A percentile compares a stretch with the other conserved stretches of the same genome.
Evolutionary conservation across 2,888 invertebrate genomes (phyloP).

Genomic region (Protonemura montana): DNA sequence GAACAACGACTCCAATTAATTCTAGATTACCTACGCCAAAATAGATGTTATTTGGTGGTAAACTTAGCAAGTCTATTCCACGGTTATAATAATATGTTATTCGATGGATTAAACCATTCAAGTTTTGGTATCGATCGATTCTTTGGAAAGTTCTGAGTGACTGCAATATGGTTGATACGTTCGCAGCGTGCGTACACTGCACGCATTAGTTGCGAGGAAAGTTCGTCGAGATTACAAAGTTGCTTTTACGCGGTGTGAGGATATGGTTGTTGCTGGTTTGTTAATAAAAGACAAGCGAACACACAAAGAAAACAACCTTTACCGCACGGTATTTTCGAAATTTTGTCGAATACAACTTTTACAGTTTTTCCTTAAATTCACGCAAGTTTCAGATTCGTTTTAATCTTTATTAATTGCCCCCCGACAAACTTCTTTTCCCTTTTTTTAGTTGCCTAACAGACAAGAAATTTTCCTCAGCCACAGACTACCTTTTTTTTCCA

Average conservation of each 20-base stretch:
- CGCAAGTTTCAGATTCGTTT: neutral
- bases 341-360: neutral
- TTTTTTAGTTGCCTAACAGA: constrained; percentile 22
- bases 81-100: constrained; percentile 23
- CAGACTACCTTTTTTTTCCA: neutral
- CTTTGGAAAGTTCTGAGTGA: neutral
- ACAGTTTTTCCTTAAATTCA: neutral
- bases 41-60: constrained; percentile 35
- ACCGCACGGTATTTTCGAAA: neutral
- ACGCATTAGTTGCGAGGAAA: neutral
- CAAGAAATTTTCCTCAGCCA: constrained; percentile 15
- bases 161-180: neutral
- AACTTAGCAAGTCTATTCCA: constrained; percentile 33
- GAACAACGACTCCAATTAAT: constrained; percentile 37
- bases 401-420: constrained; percentile 28
- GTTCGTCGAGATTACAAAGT: neutral
- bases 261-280: neutral
- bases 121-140: neutral
- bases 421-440: constrained; percentile 9
- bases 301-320: neutral
- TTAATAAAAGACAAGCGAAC: neutral
- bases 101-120: neutral
- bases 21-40: constrained; percentile 20
- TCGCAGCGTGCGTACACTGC: neutral
- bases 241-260: neutral